Evolutionary conservation across 2,888 invertebrate species (phyloP), one percentile per base, ranked within the genome.

Genomic region (Bombylius discolor): DNA sequence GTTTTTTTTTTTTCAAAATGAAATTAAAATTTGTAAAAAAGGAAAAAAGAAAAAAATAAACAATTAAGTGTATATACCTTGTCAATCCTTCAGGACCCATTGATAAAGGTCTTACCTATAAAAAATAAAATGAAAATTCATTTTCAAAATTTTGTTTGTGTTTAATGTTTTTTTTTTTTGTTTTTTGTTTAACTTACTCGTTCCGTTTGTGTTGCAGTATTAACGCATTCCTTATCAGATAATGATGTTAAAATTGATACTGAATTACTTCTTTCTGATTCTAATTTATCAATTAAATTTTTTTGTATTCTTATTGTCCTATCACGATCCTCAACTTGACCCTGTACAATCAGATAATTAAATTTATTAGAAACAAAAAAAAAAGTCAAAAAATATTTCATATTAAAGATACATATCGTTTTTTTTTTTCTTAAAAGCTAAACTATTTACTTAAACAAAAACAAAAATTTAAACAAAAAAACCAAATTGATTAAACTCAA

Each of bases 241-340:
- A 56, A 58, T 14, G 56, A 49, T 44, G 58, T 53, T 3, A 23
- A 23, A 23, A 23, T 23, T 71, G 59, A 74, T 70, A 63, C 77
- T 73, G 68, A 78, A 62, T 64, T 71, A 49, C 61, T 66, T 62
- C 58, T 70, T 64, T 71, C 72, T 50, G 68, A 67, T 65, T 73
- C 72, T 58, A 73, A 76, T 69, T 81, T 79, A 67, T 80, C 77
- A 78, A 89, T 83, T 73, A 87, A 82, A 67, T 84, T 82, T 75
- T 89, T 89, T 70, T 92, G 78, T 68, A 84, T 79, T 68, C 85
- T 82, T 73, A 92, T 88, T 67, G 85, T 82, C 62, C 86, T 81
- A 71, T 92, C 90, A 67, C 85, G 85, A 73, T 93, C 91, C 70
- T 92, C 90, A 67, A 91, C 76, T 78, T 92, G 90, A 66, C 89